phyloP scores from a whole-genome alignment of 2,113 vertebrate species.

The Entosphenus tridentatus region DNA sequence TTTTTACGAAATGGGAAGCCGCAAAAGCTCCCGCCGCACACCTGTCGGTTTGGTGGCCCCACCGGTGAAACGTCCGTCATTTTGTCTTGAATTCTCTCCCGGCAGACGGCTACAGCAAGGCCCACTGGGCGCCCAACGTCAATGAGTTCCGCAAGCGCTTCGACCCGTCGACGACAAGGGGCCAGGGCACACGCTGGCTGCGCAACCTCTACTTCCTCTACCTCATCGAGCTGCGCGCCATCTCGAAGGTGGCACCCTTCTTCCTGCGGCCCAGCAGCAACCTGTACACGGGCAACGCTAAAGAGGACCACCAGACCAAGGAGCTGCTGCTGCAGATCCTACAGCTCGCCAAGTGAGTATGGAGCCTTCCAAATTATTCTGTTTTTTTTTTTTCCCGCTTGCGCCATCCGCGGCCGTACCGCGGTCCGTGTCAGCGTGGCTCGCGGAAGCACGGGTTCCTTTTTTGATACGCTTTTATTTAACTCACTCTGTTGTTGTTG shows the following conservation, averaged over 20 bases:
- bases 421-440: too few species aligned
- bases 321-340: slow-evolving; percentile 40
- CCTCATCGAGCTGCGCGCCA: slow-evolving; percentile 59
- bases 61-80: too few species aligned
- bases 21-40: too few species aligned
- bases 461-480: too few species aligned
- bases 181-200: slow-evolving; percentile 60
- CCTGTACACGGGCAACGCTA: slow-evolving; percentile 41
- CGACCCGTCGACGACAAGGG: slow-evolving; percentile 41
- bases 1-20: too few species aligned
- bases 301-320: slow-evolving; percentile 19
- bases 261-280: slow-evolving; percentile 41
- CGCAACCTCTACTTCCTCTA: slow-evolving; percentile 80
- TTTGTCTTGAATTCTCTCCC: too few species aligned
- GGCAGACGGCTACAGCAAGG: slow-evolving; percentile 52
- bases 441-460: too few species aligned
- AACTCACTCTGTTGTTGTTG: too few species aligned
- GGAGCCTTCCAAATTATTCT: neutral
- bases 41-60: too few species aligned
- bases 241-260: slow-evolving; percentile 59
- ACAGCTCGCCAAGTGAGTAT: slow-evolving; percentile 40
- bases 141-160: slow-evolving; percentile 64
- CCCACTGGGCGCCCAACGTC: slow-evolving; percentile 59
- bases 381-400: too few species aligned
- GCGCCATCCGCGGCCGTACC: too few species aligned